A percentile compares a stretch with the other conserved stretches of the same genome.
These are phyloP conservation scores for Apodemus sylvaticus DNA, from an alignment of 2,113 vertebrate species.

Conservation along the genomic window DNA sequence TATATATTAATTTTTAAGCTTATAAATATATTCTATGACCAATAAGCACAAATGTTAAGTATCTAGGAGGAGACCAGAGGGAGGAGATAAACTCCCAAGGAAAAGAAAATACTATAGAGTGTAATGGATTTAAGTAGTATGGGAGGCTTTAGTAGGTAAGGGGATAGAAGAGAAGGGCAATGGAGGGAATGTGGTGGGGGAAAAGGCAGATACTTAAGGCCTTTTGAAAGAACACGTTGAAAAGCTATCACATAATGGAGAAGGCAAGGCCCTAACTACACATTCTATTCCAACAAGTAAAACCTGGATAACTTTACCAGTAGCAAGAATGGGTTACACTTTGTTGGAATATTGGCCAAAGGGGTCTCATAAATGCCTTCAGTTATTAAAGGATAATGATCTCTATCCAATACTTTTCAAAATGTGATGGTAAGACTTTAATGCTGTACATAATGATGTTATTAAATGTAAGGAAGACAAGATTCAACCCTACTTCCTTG, in stretches of 20 bases:
- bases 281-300: not conserved
- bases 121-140: not conserved
- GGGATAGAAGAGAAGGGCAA: not conserved
- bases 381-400: not conserved
- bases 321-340: not conserved
- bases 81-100: too few relatives aligned
- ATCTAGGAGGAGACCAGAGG: not conserved
- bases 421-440: too few relatives aligned
- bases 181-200: not conserved
- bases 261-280: not conserved
- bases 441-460: too few relatives aligned
- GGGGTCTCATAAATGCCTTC: not conserved
- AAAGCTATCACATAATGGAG: not conserved
- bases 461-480: too few relatives aligned
- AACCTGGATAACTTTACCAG: not conserved
- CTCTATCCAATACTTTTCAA: not conserved
- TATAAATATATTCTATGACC: not conserved
- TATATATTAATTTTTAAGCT: not conserved
- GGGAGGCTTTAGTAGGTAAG: not conserved
- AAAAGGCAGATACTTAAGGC: not conserved
- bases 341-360: not conserved
- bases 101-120: not conserved
- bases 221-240: too few relatives aligned
- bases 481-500: not conserved
- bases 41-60: not conserved